Evolutionary conservation across 2,888 invertebrate genomes (phyloP), one percentile per base, ranked within the genome.

Genomic region (Eristalis intricaria): DNA sequence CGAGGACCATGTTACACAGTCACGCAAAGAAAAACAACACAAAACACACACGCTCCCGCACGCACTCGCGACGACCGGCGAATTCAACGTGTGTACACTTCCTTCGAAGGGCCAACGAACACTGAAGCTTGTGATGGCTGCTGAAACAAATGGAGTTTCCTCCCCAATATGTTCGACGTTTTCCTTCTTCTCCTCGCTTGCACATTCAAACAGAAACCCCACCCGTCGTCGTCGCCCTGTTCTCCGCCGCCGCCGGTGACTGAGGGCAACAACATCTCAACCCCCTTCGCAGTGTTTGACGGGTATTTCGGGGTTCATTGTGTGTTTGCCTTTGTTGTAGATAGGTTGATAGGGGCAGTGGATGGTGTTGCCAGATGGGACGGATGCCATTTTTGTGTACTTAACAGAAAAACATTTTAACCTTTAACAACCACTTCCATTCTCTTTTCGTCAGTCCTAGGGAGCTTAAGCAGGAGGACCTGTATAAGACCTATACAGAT

Each of bases 221-320:
- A 2, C 43, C n/a, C 43, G 7, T 7, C 19, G 19, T 19, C 43
- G 3, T 5, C 43, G 15, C 43, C 43, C 43, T n/a, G n/a, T 43
- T n/a, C 50, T 4, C 7, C 43, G 15, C 19, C 19, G 7, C 19
- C n/a, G 19, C 50, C 65, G 35, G 66, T 43, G 75, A 4, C 60
- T 76, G 64, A 50, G 73, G 76, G 76, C 70, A 75, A 76, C 60
- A 70, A 82, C 76, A 66, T 56, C 64, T 61, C 76, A 69, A 35
- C 50, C 69, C 70, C 50, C 32, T 0, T 43, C 5, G 19, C 26
- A 50, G 23, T n/a, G 58, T 22, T 26, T 29, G 60, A 40, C 32
- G 60, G 43, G 13, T 76, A 76, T 82, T 76, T 76, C 64, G 50
- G 81, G 68, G 65, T 70, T 76, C 50, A 82, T 71, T 82, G 70